These are phyloP conservation scores for Tapirus indicus DNA, from an alignment of 2,797 vertebrate genomes.

Conservation along the genomic window DNA sequence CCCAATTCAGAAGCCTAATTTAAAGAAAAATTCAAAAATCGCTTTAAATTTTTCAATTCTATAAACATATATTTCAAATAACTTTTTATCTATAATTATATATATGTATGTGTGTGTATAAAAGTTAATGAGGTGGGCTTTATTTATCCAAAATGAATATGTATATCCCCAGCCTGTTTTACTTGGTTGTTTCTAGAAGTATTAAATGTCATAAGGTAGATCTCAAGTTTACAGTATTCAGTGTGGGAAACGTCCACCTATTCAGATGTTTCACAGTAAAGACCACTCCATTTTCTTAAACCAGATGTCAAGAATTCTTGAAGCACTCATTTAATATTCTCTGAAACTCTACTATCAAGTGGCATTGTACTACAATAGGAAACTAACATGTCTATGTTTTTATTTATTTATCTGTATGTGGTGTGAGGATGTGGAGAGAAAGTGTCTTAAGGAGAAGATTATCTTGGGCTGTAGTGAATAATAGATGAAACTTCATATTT, in stretches of 20 bases:
- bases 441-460: background rate
- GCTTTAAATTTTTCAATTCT: background rate
- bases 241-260: background rate
- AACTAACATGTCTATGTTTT: background rate
- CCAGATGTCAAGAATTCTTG: background rate
- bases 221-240: background rate
- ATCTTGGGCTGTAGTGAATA: background rate
- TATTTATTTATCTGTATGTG: background rate
- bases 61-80: background rate
- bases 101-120: background rate
- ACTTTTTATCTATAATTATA: background rate
- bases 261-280: background rate
- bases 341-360: background rate
- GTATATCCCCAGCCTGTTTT: background rate
- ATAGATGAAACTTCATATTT: background rate
- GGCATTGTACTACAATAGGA: background rate
- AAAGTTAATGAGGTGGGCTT: background rate
- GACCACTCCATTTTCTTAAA: background rate
- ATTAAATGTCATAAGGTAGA: background rate
- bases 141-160: background rate
- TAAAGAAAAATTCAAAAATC: background rate
- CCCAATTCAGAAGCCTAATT: background rate
- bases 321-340: constrained; percentile 32
- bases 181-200: background rate
- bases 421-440: background rate